These are phyloP conservation scores for Tachysurus fulvidraco DNA, from an alignment of 2,113 vertebrate genomes.

Conservation along the genomic window DNA sequence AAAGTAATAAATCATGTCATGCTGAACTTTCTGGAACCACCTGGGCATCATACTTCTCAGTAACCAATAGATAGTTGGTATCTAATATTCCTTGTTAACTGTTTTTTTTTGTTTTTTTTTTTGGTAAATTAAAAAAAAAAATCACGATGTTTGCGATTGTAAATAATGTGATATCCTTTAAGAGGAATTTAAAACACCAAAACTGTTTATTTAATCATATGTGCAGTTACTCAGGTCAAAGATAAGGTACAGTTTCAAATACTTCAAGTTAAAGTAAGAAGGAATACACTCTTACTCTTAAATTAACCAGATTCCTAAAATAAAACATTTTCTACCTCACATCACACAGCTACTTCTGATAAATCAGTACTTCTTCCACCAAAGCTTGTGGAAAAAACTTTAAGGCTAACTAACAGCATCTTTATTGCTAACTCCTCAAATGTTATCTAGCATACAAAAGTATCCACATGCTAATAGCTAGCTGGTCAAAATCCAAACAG, in stretches of 20 bases:
- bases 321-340: too few species aligned
- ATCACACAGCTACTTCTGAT: neutral
- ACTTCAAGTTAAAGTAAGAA: too few species aligned
- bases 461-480: neutral
- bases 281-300: too few species aligned
- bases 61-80: neutral
- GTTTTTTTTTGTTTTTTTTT: neutral
- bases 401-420: neutral
- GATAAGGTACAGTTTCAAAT: too few species aligned
- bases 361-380: neutral
- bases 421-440: neutral
- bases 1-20: neutral
- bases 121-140: neutral
- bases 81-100: neutral
- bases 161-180: neutral
- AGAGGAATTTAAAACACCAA: too few species aligned
- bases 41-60: neutral
- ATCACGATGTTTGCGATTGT: neutral
- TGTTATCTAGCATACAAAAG: neutral
- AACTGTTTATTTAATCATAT: too few species aligned
- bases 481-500: neutral
- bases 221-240: too few species aligned
- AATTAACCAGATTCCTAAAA: too few species aligned
- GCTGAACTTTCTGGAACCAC: neutral
- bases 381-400: too few species aligned